Evolutionary conservation across 2,113 vertebrate genomes (phyloP), one percentile per base, ranked within the genome.

Genomic region (Nanger granti): DNA sequence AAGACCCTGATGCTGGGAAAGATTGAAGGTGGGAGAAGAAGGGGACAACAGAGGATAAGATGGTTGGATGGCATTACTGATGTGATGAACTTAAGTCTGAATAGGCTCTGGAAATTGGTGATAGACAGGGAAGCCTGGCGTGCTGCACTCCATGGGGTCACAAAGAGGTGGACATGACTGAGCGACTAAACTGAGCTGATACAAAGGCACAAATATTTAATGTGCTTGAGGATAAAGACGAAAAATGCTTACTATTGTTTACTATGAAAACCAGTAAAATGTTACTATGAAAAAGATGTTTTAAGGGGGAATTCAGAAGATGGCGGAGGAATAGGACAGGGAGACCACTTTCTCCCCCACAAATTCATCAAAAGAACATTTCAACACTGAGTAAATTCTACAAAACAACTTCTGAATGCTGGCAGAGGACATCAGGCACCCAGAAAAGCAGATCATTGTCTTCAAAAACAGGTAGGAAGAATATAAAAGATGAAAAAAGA

Each of bases 131-230:
- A 73, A 73, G 20, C 69, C 69, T 73, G n/a, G 69, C 0, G 5
- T 73, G 69, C n/a, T 37, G 66, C 66, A 73, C 20, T 3, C 66
- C n/a, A n/a, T 41, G 69, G 69, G 20, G 20, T 73, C n/a, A 22
- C 69, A 73, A 73, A 73, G n/a, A 24, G n/a, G 37, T 2, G 0
- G n/a, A 73, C n/a, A 73, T 0, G 10, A 73, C 69, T 24, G 69
- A 73, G 69, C 6, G 5, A 73, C 69, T 41, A 2, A 73, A 41
- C 69, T 41, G 69, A 73, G 37, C n/a, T 97, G 49, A 88, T 66
- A 91, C 28, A 93, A 66, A 89, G 80, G 10, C 24, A 87, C 87
- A 97, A 85, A 89, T 93, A 96, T 92, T 93, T 97, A 76, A 94
- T 37, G 80, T 87, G 89, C 20, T 52, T 64, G 37, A 84, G 52